Conservation (phyloP, 1,140 invertebrate genomes). For the Drosophila kohkoa region DNA sequence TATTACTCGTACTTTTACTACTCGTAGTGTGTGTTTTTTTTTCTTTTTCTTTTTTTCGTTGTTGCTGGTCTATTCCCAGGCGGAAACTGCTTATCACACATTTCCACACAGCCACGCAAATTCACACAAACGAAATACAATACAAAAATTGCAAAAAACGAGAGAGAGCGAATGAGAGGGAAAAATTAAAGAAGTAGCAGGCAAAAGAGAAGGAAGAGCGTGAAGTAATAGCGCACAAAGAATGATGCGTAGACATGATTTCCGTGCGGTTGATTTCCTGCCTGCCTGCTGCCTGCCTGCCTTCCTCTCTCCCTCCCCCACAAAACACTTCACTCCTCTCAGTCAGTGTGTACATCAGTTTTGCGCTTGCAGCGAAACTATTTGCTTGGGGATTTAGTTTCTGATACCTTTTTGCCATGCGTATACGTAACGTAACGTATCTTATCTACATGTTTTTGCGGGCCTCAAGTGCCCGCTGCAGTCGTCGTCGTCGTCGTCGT, state of each 20-base stretch:
- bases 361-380: conserved; percentile 59
- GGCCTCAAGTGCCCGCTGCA: conserved; percentile 46
- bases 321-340: not conserved
- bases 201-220: not conserved
- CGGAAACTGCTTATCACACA: conserved; percentile 83
- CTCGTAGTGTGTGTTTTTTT: conserved; percentile 6
- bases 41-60: not conserved
- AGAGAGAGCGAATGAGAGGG: not conserved
- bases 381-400: conserved; percentile 79
- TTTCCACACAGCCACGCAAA: conserved; percentile 76
- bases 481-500: conserved; percentile 8
- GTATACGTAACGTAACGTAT: conserved; percentile 46
- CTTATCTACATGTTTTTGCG: conserved; percentile 69
- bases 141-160: conserved; percentile 62
- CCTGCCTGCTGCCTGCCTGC: not conserved
- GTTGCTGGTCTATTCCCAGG: conserved; percentile 63
- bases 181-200: too few species aligned
- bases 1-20: conserved; percentile 18
- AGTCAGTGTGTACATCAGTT: not conserved
- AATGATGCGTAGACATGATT: conserved; percentile 84
- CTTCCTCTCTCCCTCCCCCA: not conserved
- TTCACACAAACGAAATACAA: conserved; percentile 76
- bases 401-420: conserved; percentile 65
- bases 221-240: conserved; percentile 78
- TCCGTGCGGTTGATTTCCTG: conserved; percentile 79